Conservation (phyloP, 2,888 invertebrate genomes). For the Acanthacorydalis orientalis region DNA sequence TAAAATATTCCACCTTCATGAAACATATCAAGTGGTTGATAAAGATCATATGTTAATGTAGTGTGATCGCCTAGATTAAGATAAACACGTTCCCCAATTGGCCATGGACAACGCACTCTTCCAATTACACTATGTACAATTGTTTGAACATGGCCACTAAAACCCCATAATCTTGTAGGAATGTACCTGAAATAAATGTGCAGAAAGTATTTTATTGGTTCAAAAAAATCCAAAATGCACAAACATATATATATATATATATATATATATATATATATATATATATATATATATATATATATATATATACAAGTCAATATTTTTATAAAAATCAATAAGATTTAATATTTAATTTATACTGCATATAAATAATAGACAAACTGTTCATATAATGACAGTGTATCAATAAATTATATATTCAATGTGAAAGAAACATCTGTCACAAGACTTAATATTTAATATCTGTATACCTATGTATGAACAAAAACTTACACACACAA, state of each 20-base stretch:
- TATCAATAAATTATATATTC: no score
- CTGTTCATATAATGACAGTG: no score
- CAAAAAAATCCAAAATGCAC: conserved; percentile 3
- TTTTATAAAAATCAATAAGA: neutral
- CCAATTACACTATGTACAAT: conserved; percentile 79
- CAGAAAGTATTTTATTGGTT: neutral
- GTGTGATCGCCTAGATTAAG: conserved; percentile 66
- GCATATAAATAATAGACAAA: neutral
- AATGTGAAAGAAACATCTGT: no score
- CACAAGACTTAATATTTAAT: no score
- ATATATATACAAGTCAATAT: conserved; percentile 2
- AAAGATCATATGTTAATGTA: conserved; percentile 82
- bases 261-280: conserved; percentile 1
- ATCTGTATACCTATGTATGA: no score
- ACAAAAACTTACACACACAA: no score
- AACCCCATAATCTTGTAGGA: conserved; percentile 85
- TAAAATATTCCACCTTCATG: conserved; percentile 41
- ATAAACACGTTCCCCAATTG: conserved; percentile 67
- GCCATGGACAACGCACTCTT: conserved; percentile 76
- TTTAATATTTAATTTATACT: conserved; percentile 1
- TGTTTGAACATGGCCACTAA: conserved; percentile 89
- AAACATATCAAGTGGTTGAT: conserved; percentile 57
- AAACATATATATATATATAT: neutral
- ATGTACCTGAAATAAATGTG: conserved; percentile 48
- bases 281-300: neutral